A percentile compares a stretch with the other conserved stretches of the same genome.
phyloP scores from a whole-genome alignment of 2,113 vertebrate species.

The Lepus timidus region DNA sequence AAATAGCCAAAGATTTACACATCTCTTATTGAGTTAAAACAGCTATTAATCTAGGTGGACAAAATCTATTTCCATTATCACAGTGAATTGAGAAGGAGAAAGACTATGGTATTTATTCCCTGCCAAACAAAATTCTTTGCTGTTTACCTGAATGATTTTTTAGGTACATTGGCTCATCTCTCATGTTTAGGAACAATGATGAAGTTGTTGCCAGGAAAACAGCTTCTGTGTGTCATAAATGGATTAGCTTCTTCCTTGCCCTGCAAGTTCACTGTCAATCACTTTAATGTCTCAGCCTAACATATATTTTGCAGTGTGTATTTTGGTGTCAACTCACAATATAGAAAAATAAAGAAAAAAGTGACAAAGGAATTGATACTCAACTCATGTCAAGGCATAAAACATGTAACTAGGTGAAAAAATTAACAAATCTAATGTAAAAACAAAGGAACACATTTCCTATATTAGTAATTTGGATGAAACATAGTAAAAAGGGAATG shows the following conservation, averaged over 20 bases:
- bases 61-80: conserved; percentile 67
- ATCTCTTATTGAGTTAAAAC: conserved; percentile 63
- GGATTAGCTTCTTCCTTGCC: conserved; percentile 76
- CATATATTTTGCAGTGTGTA: conserved; percentile 56
- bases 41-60: conserved; percentile 73
- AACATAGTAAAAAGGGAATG: neutral
- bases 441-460: conserved; percentile 1
- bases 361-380: conserved; percentile 64
- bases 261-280: conserved; percentile 77
- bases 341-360: conserved; percentile 66
- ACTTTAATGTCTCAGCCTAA: conserved; percentile 57
- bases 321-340: conserved; percentile 71
- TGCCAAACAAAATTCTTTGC: conserved; percentile 77
- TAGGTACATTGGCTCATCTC: conserved; percentile 76
- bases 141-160: conserved; percentile 83
- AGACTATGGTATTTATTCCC: conserved; percentile 71
- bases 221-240: conserved; percentile 69
- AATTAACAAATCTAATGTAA: conserved; percentile 53
- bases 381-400: conserved; percentile 46
- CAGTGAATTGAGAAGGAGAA: conserved; percentile 41
- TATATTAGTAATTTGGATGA: conserved; percentile 31
- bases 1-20: conserved; percentile 65
- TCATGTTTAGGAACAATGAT: conserved; percentile 83
- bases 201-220: conserved; percentile 83
- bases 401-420: conserved; percentile 48